Percentiles rank a stretch among this genome's conserved stretches.
Conservation (phyloP, 2,888 invertebrate species). For the Meiosimyza platycephala region DNA sequence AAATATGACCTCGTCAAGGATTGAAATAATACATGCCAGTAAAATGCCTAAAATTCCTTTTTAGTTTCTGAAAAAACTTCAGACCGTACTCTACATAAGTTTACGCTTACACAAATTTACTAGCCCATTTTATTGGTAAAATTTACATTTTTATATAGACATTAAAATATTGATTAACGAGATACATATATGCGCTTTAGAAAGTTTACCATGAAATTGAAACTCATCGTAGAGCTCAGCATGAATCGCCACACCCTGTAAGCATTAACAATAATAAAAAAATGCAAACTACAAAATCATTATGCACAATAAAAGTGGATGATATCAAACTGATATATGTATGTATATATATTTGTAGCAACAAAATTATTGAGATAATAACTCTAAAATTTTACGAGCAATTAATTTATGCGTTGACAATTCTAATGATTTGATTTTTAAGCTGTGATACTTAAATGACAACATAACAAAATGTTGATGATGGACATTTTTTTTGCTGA, state of each 20-base stretch:
- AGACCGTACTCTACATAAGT: no score
- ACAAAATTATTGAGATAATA: conserved; percentile 48
- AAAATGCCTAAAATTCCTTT: no score
- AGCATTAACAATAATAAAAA: conserved; percentile 8
- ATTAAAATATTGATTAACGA: no score
- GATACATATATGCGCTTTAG: no score
- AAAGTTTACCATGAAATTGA: no score
- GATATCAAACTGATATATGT: conserved; percentile 11
- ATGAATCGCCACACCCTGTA: conserved; percentile 40
- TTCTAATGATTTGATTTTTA: conserved; percentile 56
- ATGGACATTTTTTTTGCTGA: conserved; percentile 1
- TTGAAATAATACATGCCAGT: no score
- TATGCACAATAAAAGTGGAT: conserved; percentile 19
- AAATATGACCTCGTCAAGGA: no score
- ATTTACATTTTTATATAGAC: no score
- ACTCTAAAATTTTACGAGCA: conserved; percentile 60
- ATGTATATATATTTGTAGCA: neutral
- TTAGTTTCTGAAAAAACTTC: no score
- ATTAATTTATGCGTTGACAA: conserved; percentile 66
- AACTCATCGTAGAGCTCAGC: no score
- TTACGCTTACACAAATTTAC: no score
- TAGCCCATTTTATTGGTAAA: no score
- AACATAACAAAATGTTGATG: conserved; percentile 1
- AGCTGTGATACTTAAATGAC: conserved; percentile 16
- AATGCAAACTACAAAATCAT: conserved; percentile 13